Evolutionary conservation across 2,888 invertebrate genomes (phyloP).

Genomic region (Pollenia labialis): DNA sequence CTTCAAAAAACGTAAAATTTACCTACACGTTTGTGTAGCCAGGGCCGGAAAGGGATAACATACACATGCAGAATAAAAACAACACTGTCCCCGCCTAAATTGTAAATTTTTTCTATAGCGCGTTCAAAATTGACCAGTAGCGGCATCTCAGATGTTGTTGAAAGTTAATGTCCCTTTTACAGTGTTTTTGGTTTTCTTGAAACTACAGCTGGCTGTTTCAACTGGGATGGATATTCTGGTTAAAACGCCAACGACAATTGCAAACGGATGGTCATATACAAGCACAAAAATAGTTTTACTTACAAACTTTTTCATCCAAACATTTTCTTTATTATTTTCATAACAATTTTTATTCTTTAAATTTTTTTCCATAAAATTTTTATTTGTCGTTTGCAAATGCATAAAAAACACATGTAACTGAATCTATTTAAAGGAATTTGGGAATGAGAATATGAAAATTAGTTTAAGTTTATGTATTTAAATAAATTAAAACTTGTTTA

Average conservation of each 20-base stretch:
- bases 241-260: constrained; percentile 8
- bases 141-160: constrained; percentile 18
- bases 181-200: neutral
- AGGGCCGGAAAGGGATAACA: too few species aligned
- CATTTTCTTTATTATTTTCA: constrained; percentile 9
- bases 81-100: constrained; percentile 56
- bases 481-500: too few species aligned
- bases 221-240: constrained; percentile 7
- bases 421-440: neutral
- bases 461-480: neutral
- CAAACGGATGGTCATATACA: constrained; percentile 9
- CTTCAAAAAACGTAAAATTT: too few species aligned
- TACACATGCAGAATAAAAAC: constrained; percentile 32
- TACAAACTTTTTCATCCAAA: constrained; percentile 12
- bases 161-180: constrained; percentile 44
- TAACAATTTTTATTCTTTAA: constrained; percentile 17
- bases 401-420: neutral
- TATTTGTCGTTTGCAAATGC: constrained; percentile 5
- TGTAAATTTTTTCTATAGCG: constrained; percentile 28
- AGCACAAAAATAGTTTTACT: neutral
- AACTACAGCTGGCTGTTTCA: neutral
- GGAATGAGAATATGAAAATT: neutral
- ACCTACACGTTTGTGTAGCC: too few species aligned
- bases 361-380: neutral
- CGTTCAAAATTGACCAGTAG: neutral